Evolutionary conservation across 2,888 invertebrate species (phyloP), one percentile per base, ranked within the genome.

Genomic region (Atherix ibis): DNA sequence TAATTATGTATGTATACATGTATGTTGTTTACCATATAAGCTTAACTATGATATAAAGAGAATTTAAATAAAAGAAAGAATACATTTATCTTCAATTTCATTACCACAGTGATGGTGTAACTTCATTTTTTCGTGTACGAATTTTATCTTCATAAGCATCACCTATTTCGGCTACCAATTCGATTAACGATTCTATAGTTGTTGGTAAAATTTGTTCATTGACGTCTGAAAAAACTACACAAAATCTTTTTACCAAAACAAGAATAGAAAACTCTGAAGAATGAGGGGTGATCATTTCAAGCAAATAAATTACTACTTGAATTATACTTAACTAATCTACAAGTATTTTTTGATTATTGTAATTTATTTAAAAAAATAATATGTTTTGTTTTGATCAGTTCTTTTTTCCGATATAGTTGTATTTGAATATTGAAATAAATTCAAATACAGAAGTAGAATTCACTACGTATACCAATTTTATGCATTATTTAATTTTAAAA

Each of bases 61-160:
- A 37, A 27, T 16, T 16, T n/a, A n/a, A n/a, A 31, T 34, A 32
- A 37, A 36, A 31, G 19, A 38, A 36, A 35, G 35, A 19, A 34
- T 34, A 40, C 33, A 37, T 27, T 31, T 31, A 34, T 38, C 27
- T 32, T 34, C 25, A 28, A 34, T 32, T 34, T 35, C 28, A 40
- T 62, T 61, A 62, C 61, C 61, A 58, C 54, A 62, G 49, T 47
- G 56, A 51, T 48, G 61, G 51, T 49, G 56, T 58, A 47, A 61
- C 51, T 46, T 58, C 57, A 53, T 56, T 58, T 55, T 55, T 62
- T 50, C 51, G 54, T 52, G 55, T 50, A 48, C 56, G 56, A 66
- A 73, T 68, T 61, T 68, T 68, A 63, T 68, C 69, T 69, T 73
- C 73, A 66, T 70, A 71, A 58, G 66, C 69, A 65, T 72, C 72